Base-by-base conservation (phyloP, 2,113 vertebrate species). In the Pseudopipra pipra region DNA sequence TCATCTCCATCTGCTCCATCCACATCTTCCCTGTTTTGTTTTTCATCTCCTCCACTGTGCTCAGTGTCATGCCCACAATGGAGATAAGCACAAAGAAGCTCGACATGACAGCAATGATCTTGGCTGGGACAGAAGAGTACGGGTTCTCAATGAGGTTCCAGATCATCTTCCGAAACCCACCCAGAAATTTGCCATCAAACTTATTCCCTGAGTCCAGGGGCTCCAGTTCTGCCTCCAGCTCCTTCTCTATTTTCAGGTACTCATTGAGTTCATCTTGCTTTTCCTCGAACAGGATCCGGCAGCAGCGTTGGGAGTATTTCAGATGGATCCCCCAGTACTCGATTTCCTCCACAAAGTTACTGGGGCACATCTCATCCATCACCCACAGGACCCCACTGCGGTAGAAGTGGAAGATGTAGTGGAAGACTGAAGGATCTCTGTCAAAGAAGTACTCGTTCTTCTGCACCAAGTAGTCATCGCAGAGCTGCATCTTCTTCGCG, bases 361-460 rank as follows among this genome's bases (percentile, higher is more conserved):
- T 96, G 19, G 98, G 98, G 77, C 98, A 99, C 93, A 98, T 90
- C 84, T 98, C 98, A 11, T 95, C 96, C 96, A 98, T 97, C 41
- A 99, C 52, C 98, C 98, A 98, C 68, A 99, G 93, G 44, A 98
- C 97, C 5, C 98, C 98, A 13, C 98, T 99, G 93, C 97, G 97
- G 84, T 99, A 99, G 91, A 99, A 99, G 85, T 98, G 98, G 93
- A 99, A 99, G 83, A 99, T 97, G 89, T 99, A 98, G 93, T 98
- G 97, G 96, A 99, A 99, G 89, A 99, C 98, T 2, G 95, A 97
- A 20, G 99, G 99, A 89, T 99, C 98, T 33, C 98, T 97, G 90
- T 99, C 99, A 37, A 99, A 99, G 92, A 99, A 99, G 87, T 99
- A 99, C 85, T 99, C 99, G 1, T 99, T 98, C 71, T 85, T 98